phyloP scores from a whole-genome alignment of 1,140 invertebrate species.

The Rhopalosiphum maidis region DNA sequence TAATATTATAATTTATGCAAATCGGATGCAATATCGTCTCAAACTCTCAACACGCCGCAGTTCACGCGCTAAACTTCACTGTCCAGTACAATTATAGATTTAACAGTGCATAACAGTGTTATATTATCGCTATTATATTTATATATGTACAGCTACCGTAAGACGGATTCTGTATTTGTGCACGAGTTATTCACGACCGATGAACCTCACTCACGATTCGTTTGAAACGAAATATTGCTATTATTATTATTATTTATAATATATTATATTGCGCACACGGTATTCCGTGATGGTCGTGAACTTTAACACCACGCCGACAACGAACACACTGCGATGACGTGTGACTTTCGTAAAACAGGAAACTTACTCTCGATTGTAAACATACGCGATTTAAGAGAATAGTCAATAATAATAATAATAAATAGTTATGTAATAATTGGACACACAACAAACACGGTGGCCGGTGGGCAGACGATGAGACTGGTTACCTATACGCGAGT shows the following conservation, averaged over 20 bases:
- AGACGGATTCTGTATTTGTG: background rate
- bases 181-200: background rate
- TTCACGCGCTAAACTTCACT: no score
- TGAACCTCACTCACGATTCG: background rate
- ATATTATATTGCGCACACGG: background rate
- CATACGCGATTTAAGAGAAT: background rate
- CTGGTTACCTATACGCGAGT: conserved; percentile 20
- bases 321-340: background rate
- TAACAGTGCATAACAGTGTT: background rate
- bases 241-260: background rate
- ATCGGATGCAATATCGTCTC: background rate
- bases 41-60: background rate
- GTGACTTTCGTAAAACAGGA: conserved; percentile 5
- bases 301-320: background rate
- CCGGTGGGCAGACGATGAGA: conserved; percentile 49
- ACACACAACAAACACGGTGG: background rate
- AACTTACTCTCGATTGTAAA: conserved; percentile 11
- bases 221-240: background rate
- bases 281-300: conserved; percentile 37
- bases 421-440: conserved; percentile 1
- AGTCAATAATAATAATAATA: background rate
- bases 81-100: background rate
- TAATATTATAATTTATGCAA: conserved; percentile 14
- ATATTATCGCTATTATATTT: background rate
- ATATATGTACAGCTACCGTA: background rate